Evolutionary conservation across 2,797 vertebrate species (phyloP).

Genomic region (Neomorphus geoffroyi): DNA sequence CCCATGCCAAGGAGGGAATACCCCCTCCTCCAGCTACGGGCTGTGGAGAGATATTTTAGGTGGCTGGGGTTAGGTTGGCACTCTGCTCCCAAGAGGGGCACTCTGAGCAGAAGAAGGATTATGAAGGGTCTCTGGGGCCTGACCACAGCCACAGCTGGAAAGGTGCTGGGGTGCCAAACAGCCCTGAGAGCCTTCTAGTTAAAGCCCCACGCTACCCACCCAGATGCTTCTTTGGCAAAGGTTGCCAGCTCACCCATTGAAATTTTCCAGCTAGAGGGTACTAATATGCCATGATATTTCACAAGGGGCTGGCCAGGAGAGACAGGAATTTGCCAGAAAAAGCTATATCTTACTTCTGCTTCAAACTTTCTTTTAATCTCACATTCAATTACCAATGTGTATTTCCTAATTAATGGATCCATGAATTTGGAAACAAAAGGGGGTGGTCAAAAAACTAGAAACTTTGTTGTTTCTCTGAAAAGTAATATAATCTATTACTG

Average conservation of each 20-base stretch:
- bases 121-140: neutral
- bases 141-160: neutral
- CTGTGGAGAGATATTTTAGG: too few relatives aligned
- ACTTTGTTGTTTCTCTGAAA: neutral
- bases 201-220: neutral
- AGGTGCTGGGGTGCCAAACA: too few relatives aligned
- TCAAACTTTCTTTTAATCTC: conserved; percentile 34
- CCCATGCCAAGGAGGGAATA: too few relatives aligned
- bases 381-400: neutral
- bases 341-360: conserved; percentile 11
- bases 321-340: conserved; percentile 27
- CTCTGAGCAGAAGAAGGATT: neutral
- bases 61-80: too few relatives aligned
- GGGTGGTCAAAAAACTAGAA: neutral
- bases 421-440: neutral
- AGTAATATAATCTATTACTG: neutral
- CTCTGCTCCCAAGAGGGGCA: too few relatives aligned
- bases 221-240: neutral
- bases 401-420: neutral
- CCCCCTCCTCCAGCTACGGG: too few relatives aligned
- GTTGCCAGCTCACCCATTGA: neutral
- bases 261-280: neutral
- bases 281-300: neutral
- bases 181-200: fast-evolving
- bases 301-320: neutral